These are phyloP conservation scores for Halictus rubicundus DNA, from an alignment of 1,140 invertebrate species.

Conservation along the genomic window DNA sequence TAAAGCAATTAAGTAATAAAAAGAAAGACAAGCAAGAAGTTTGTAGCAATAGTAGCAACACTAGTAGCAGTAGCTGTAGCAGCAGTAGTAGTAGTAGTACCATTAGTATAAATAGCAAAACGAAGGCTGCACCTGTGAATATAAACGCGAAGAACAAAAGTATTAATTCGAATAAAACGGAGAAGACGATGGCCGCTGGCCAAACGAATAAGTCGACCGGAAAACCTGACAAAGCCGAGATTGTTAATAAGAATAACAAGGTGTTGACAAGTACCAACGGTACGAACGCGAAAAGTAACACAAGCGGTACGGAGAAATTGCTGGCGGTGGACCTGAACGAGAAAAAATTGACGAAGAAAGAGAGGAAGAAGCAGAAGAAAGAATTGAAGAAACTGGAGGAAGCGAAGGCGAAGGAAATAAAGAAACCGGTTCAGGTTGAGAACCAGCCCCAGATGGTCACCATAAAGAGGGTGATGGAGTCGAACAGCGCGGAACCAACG, in stretches of 20 bases:
- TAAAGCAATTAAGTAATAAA: constrained; percentile 62
- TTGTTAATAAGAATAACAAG: constrained; percentile 46
- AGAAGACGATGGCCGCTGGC: constrained; percentile 38
- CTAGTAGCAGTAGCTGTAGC: constrained; percentile 48
- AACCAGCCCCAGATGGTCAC: constrained; percentile 86
- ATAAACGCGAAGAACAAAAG: constrained; percentile 56
- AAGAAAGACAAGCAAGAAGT: constrained; percentile 70
- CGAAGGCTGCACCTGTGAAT: constrained; percentile 48
- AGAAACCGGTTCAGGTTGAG: constrained; percentile 71
- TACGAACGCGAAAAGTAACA: constrained; percentile 30
- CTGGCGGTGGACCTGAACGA: constrained; percentile 29
- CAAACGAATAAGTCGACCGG: constrained; percentile 47
- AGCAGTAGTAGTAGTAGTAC: constrained; percentile 52
- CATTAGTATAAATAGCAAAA: constrained; percentile 57
- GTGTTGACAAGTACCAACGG: constrained; percentile 14
- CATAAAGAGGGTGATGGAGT: constrained; percentile 86
- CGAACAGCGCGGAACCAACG: constrained; percentile 84
- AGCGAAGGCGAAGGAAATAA: constrained; percentile 62
- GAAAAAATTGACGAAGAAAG: constrained; percentile 76
- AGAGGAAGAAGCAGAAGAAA: constrained; percentile 74
- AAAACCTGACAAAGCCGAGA: constrained; percentile 53
- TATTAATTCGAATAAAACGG: constrained; percentile 41
- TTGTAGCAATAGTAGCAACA: constrained; percentile 53
- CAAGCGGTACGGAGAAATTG: constrained; percentile 19
- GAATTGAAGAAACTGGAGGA: constrained; percentile 73